A percentile compares a stretch with the other conserved stretches of the same genome.
Evolutionary conservation across 2,113 vertebrate genomes (phyloP).

Genomic region (Columbina picui): DNA sequence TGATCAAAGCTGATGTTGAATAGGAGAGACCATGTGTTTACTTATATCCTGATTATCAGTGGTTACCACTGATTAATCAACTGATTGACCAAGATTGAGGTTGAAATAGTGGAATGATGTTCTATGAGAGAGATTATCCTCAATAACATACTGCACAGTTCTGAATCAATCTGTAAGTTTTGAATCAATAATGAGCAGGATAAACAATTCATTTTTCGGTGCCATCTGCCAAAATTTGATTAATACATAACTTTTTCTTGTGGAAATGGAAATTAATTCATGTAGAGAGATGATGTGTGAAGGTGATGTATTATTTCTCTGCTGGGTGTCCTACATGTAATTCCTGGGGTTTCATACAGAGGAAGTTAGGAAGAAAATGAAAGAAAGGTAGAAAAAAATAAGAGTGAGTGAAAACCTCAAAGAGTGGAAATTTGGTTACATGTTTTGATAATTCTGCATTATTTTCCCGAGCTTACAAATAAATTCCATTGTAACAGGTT

Average conservation of each 20-base stretch:
- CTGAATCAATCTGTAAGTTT: neutral
- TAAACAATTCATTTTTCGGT: neutral
- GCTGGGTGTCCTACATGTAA: neutral
- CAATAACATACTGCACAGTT: neutral
- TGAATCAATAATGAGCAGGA: neutral
- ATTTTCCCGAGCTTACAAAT: neutral
- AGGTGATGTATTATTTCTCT: neutral
- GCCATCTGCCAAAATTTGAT: neutral
- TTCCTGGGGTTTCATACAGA: neutral
- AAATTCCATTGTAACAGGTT: neutral
- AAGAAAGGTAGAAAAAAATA: neutral
- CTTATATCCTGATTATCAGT: neutral
- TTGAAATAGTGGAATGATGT: neutral
- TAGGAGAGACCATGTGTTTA: neutral
- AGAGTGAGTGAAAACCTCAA: neutral
- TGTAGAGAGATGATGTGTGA: neutral
- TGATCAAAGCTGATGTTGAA: slow-evolving; percentile 31
- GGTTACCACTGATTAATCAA: slow-evolving; percentile 36
- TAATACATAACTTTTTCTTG: neutral
- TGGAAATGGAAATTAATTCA: neutral
- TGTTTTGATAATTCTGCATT: neutral
- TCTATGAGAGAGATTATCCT: neutral
- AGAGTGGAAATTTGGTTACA: neutral
- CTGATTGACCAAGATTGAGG: neutral
- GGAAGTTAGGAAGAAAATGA: neutral